phyloP scores from a whole-genome alignment of 2,888 invertebrate genomes.

The Drosophila yooni region DNA sequence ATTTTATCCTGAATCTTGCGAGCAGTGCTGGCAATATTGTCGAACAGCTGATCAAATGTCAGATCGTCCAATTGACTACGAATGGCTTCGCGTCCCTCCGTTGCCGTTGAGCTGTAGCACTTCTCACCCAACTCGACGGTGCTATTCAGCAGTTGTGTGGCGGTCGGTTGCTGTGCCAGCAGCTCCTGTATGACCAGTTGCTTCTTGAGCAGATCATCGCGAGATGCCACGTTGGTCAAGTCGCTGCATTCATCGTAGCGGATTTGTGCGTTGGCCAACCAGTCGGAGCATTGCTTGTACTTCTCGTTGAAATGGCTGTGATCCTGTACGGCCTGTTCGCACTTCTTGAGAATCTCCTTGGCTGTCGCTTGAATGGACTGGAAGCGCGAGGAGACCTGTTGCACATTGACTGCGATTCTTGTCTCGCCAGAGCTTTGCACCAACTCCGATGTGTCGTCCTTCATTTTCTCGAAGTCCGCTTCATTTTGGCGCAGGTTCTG shows the following conservation, averaged over 20 bases:
- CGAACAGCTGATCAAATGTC: slow-evolving; percentile 92
- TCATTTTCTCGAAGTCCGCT: slow-evolving; percentile 93
- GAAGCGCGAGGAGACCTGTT: slow-evolving; percentile 95
- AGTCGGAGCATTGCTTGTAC: slow-evolving; percentile 93
- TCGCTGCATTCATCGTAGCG: slow-evolving; percentile 89
- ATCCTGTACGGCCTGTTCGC: slow-evolving; percentile 94
- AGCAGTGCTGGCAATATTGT: slow-evolving; percentile 91
- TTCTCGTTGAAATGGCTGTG: slow-evolving; percentile 92
- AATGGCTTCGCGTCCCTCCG: slow-evolving; percentile 94
- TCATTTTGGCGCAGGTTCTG: slow-evolving; percentile 93
- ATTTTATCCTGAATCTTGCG: slow-evolving; percentile 93
- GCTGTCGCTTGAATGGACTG: slow-evolving; percentile 95
- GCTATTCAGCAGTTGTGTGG: slow-evolving; percentile 91
- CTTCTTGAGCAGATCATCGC: slow-evolving; percentile 89
- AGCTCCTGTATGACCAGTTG: slow-evolving; percentile 90
- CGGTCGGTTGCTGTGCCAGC: slow-evolving; percentile 90
- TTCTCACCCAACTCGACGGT: slow-evolving; percentile 95
- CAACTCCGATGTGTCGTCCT: slow-evolving; percentile 93
- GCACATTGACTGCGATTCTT: slow-evolving; percentile 93
- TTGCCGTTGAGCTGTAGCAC: slow-evolving; percentile 93
- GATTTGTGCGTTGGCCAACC: slow-evolving; percentile 91
- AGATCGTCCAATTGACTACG: slow-evolving; percentile 93
- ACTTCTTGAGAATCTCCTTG: slow-evolving; percentile 95
- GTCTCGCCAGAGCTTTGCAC: slow-evolving; percentile 94
- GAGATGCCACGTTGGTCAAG: slow-evolving; percentile 87